These are phyloP conservation scores for Kryphioiulus occultus DNA, from an alignment of 2,888 invertebrate species.

Conservation along the genomic window DNA sequence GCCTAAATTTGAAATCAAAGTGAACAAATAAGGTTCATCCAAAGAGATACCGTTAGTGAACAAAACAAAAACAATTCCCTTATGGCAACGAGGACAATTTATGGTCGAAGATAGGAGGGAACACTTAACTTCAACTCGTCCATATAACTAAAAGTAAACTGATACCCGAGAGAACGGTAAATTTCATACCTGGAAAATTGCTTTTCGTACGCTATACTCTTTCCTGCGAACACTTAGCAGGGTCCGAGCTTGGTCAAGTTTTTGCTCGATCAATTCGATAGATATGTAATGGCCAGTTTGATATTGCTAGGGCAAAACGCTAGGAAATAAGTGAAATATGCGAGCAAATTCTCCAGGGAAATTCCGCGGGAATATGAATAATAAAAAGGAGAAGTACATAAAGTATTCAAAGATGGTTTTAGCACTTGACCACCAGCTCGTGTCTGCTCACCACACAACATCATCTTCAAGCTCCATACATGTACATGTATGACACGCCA, in stretches of 20 bases:
- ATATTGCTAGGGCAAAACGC: background rate
- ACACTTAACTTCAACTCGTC: constrained; percentile 5
- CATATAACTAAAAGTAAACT: background rate
- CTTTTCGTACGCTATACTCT: background rate
- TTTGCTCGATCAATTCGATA: background rate
- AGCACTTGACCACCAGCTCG: background rate
- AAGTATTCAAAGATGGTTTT: constrained; percentile 2
- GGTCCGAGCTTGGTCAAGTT: background rate
- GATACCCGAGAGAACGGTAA: background rate
- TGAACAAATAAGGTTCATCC: background rate
- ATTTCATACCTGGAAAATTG: constrained; percentile 5
- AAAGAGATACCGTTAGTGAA: background rate
- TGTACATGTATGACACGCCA: no score
- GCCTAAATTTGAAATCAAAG: background rate
- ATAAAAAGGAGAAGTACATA: background rate
- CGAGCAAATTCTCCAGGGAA: background rate
- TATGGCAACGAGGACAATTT: background rate
- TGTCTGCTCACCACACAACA: background rate
- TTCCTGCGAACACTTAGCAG: background rate
- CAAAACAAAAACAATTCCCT: background rate
- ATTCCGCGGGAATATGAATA: no score
- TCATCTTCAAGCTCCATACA: background rate
- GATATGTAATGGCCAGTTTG: background rate
- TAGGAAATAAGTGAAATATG: background rate
- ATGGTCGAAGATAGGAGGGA: background rate